A percentile compares a stretch with the other conserved stretches of the same genome.
phyloP scores from a whole-genome alignment of 2,113 vertebrate species.

The Microcebus lehilahytsara region DNA sequence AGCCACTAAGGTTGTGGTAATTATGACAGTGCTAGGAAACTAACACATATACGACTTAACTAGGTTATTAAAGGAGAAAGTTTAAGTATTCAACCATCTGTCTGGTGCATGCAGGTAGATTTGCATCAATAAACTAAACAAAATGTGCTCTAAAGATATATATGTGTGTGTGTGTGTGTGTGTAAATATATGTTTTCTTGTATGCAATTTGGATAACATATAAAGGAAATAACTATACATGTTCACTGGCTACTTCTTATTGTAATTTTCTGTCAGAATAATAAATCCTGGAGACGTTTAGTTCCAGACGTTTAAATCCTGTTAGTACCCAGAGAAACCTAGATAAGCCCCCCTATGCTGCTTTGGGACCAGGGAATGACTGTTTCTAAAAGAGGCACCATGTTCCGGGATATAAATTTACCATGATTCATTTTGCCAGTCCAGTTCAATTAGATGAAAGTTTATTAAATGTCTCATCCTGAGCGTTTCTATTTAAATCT shows the following conservation, averaged over 20 bases:
- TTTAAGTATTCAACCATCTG: neutral
- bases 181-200: neutral
- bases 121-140: neutral
- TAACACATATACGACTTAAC: neutral
- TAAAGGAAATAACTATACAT: neutral
- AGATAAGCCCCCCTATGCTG: neutral
- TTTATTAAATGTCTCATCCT: constrained; percentile 49
- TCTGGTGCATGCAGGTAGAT: neutral
- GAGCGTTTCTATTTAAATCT: constrained; percentile 11
- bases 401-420: constrained; percentile 3
- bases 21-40: neutral
- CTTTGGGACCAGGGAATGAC: neutral
- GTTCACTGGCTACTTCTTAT: neutral
- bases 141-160: neutral
- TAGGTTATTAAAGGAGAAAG: neutral
- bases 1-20: neutral
- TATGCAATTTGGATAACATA: neutral
- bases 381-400: neutral
- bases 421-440: constrained; percentile 20
- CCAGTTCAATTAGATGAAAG: constrained; percentile 11
- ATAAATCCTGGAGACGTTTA: neutral
- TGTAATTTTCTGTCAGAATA: neutral
- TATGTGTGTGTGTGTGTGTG: neutral
- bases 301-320: neutral
- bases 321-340: neutral